Evolutionary conservation across 2,797 vertebrate species (phyloP).

Genomic region (Protosalanx chinensis): DNA sequence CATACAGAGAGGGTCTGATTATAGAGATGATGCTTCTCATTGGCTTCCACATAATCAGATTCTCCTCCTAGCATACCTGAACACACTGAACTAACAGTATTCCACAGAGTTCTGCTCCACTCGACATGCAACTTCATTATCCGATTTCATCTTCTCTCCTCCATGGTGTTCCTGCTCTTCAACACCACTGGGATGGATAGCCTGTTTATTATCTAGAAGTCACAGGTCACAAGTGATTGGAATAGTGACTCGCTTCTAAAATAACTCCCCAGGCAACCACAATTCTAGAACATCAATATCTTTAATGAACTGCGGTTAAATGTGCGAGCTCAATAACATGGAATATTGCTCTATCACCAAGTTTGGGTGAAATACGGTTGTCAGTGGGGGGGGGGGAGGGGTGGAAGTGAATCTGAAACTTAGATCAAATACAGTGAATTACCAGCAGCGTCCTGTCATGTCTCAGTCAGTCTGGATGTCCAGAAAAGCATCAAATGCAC

Average conservation of each 20-base stretch:
- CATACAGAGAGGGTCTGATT: no score
- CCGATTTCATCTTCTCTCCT: background rate
- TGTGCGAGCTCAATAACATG: constrained; percentile 2
- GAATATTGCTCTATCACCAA: background rate
- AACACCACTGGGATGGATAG: background rate
- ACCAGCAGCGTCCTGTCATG: no score
- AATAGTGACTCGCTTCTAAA: background rate
- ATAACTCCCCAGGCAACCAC: background rate
- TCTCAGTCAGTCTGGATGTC: no score
- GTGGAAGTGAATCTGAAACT: no score
- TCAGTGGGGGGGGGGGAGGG: background rate
- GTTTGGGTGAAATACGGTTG: background rate
- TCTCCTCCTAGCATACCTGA: no score
- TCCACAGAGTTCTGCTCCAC: background rate
- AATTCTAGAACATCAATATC: background rate
- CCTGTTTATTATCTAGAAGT: no score
- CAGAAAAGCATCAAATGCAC: no score
- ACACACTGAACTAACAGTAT: background rate
- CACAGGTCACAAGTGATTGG: background rate
- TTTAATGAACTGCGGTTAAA: constrained; percentile 3
- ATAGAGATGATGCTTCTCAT: no score
- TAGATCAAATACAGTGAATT: no score
- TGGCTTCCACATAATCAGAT: no score
- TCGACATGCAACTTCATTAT: background rate
- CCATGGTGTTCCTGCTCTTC: background rate